Base-by-base conservation (phyloP, 64 coral and sea anemone species). In the Montipora efflorescens region DNA sequence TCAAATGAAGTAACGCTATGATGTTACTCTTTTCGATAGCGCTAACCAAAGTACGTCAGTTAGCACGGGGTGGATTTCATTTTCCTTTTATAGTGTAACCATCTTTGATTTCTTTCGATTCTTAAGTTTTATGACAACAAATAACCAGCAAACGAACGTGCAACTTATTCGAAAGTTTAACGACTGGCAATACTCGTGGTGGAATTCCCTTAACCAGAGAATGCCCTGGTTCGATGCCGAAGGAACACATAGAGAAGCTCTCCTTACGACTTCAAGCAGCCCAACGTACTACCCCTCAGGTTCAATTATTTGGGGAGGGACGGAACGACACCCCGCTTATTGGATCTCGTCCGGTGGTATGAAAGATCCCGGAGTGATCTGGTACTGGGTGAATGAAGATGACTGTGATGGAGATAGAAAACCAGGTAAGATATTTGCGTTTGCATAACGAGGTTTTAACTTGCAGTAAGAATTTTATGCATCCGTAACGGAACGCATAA, bases 321-420 rank as follows among this genome's bases (percentile, higher is more conserved):
- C 72, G 44, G 48, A 80, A 8, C 64, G 88, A 52, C 12, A 87
- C 10, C 95, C 95, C 14, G 91, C 95, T 0, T 75, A 90, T 19
- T 96, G 95, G 95, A 94, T 96, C 16, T 49, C 66, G 2, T 67
- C 72, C 22, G 91, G 87, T 0, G 91, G 91, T n/a, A 96, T 96
- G 94, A 28, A 61, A 19, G 57, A 93, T 12, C 94, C 94, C 9
- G 94, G 90, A 1, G 91, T 92, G 2, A 96, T 96, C 76, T 96
- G 94, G 94, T 96, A 93, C 47, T 96, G 94, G 94, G 78, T 96
- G 5, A 96, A 96, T 76, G 94, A 96, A 75, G 94, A 96, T 64
- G 94, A 96, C 55, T 96, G 94, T 84, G 94, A 96, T 53, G 46
- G 6, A 6, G 87, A 93, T 19, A 96, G 94, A 78, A 80, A 89